Percentiles rank a stretch among this genome's conserved stretches.
These are phyloP conservation scores for Pedicia rivosa DNA, from an alignment of 2,888 invertebrate species.

Conservation along the genomic window DNA sequence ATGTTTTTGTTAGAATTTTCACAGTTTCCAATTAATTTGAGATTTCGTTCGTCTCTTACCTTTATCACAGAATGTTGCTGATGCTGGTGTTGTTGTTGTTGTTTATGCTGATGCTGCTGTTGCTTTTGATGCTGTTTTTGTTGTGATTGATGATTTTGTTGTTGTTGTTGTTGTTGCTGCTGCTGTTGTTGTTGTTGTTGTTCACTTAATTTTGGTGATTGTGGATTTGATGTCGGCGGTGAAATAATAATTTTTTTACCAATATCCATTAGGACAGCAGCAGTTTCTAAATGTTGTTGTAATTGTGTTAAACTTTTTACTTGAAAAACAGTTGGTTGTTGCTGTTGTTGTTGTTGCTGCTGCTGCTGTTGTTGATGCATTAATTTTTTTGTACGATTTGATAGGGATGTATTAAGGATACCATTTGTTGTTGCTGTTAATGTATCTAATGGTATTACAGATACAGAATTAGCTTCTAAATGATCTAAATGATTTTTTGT, in stretches of 20 bases:
- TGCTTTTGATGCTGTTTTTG: no score
- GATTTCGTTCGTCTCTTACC: background rate
- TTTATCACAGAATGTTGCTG: conserved; percentile 32
- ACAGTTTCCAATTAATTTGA: background rate
- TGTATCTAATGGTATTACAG: conserved; percentile 15
- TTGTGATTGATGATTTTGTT: conserved; percentile 1
- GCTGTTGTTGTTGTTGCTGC: conserved; percentile 6
- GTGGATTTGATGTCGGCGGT: conserved; percentile 28
- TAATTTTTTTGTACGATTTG: conserved; percentile 1
- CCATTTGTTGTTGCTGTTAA: conserved; percentile 3
- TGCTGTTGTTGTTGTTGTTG: conserved; percentile 8
- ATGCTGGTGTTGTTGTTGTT: conserved; percentile 13
- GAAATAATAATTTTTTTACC: conserved; percentile 31
- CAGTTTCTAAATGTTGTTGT: conserved; percentile 30
- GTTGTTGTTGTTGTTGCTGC: conserved; percentile 8
- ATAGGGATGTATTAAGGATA: background rate
- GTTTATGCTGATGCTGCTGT: no score
- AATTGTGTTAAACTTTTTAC: conserved; percentile 20
- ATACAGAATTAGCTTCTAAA: conserved; percentile 16
- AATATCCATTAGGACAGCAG: conserved; percentile 31
- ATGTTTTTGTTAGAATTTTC: no score
- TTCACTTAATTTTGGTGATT: conserved; percentile 10
- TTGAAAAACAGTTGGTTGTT: conserved; percentile 8
- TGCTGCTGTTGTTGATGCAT: background rate
- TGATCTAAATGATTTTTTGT: conserved; percentile 15